Evolutionary conservation across 2,113 vertebrate species (phyloP).

Genomic region (Nycticorax nycticorax): DNA sequence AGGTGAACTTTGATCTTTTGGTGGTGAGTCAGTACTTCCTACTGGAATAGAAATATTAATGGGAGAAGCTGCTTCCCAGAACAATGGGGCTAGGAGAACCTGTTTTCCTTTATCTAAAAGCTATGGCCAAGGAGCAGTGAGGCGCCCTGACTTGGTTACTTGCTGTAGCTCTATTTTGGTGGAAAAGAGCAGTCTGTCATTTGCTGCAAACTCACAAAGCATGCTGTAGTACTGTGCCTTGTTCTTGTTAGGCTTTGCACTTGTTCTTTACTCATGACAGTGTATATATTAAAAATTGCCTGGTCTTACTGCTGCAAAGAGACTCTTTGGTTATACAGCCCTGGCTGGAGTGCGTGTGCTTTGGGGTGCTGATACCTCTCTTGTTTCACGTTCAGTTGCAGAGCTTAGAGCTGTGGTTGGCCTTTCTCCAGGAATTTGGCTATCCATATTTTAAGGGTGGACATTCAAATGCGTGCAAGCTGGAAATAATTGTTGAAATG

Average conservation of each 20-base stretch:
- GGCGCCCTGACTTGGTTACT: neutral
- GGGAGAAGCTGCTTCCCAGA: neutral
- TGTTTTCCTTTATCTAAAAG: neutral
- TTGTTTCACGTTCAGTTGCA: neutral
- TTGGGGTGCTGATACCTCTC: neutral
- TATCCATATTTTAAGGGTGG: neutral
- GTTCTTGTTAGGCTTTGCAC: neutral
- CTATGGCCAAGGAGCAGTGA: neutral
- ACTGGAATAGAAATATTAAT: neutral
- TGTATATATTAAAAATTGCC: neutral
- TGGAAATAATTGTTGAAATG: neutral
- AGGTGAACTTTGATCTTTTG: neutral
- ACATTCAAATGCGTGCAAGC: neutral
- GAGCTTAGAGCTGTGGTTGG: neutral
- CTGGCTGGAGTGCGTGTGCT: neutral
- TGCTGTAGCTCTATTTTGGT: neutral
- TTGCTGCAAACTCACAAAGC: neutral
- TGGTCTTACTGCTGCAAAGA: neutral
- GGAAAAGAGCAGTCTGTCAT: neutral
- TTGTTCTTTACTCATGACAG: neutral
- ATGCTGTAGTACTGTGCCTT: neutral
- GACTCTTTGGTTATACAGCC: neutral
- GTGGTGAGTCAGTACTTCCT: neutral
- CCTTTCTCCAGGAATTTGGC: neutral
- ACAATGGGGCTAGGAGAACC: neutral